A percentile compares a stretch with the other conserved stretches of the same genome.
phyloP scores from a whole-genome alignment of 2,888 invertebrate genomes.

The Melipona bicolor region DNA sequence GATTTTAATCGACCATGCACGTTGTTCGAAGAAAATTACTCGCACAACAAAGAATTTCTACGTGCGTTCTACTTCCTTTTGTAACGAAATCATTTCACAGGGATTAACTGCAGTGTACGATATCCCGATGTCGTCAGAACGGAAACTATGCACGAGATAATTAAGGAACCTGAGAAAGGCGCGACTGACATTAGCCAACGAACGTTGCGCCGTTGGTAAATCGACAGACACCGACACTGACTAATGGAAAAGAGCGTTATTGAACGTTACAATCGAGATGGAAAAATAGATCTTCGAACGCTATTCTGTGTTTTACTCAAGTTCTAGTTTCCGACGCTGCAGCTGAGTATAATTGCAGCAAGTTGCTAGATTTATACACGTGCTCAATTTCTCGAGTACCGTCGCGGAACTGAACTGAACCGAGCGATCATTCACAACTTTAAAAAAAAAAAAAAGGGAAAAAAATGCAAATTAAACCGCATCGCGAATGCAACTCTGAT shows the following conservation, averaged over 20 bases:
- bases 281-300: not conserved
- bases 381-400: not conserved
- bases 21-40: not conserved
- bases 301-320: not conserved
- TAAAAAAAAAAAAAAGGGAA: not conserved
- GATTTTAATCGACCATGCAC: not conserved
- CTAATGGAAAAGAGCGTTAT: not conserved
- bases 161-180: constrained; percentile 16
- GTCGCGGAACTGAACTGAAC: not conserved
- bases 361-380: not conserved
- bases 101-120: not conserved
- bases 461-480: not conserved
- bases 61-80: not conserved
- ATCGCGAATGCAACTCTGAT: not conserved
- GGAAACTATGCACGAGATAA: constrained; percentile 26
- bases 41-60: too few species aligned
- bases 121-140: constrained; percentile 22
- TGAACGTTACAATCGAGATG: not conserved
- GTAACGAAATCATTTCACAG: not conserved
- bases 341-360: not conserved
- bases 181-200: not conserved
- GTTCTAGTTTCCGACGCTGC: not conserved
- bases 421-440: not conserved
- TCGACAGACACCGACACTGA: not conserved
- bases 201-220: not conserved